Evolutionary conservation across 2,113 vertebrate species (phyloP), one percentile per base, ranked within the genome.

Genomic region (Amblyornis subalaris): DNA sequence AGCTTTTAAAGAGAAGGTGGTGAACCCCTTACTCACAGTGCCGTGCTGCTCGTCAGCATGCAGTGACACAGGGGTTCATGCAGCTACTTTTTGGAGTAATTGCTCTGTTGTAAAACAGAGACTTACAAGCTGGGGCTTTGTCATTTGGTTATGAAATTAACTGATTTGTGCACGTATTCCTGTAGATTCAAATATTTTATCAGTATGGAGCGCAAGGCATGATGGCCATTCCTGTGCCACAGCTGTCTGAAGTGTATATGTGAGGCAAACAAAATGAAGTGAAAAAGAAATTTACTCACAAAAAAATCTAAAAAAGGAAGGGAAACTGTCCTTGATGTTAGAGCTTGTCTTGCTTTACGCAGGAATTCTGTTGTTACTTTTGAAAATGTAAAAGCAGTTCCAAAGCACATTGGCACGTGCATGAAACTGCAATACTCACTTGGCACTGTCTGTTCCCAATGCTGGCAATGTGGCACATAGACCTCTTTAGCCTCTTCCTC

Each of bases 401-500:
- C 98, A 98, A 98, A 97, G 96, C 97, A 97, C 97, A 94, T 97
- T 98, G 98, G 98, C 98, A 97, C 78, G 12, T 90, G 75, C 22
- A 51, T 66, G 96, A 96, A 92, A 94, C 97, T 97, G 97, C 97
- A 98, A 96, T 96, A 96, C 97, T 97, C 94, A 92, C 97, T 98
- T 98, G 98, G 98, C 98, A 98, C 84, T 15, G 94, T 94, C 88
- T 74, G 86, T 12, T 96, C 97, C 97, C 97, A 95, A 2, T 93
- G 97, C 98, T 98, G 98, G 98, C 98, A 98, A 93, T 96, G 97
- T 85, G 88, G 97, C 97, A 95, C 98, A 97, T 91, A 97, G 98
- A 98, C 98, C 98, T 97, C 98, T 98, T 98, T 98, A 97, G 98
- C 97, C 98, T 97, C 96, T 95, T 98, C 97, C 98, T 98, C 98